These are phyloP conservation scores for Sus scrofa DNA, from an alignment of 2,113 vertebrate species.

Conservation along the genomic window DNA sequence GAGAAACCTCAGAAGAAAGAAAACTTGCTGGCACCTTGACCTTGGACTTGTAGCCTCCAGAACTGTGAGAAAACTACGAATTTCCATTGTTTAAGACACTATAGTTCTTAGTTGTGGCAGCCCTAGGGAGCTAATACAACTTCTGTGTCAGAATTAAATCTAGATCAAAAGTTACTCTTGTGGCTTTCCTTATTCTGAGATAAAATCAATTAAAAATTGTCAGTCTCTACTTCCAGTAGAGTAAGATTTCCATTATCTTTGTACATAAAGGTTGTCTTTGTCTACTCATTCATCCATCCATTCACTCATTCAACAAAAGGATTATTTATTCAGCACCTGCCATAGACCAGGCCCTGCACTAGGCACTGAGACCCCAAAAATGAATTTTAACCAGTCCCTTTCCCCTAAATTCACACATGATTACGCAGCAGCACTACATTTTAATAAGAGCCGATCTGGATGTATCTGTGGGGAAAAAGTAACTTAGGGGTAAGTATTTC, in stretches of 20 bases:
- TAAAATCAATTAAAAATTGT: slow-evolving; percentile 7
- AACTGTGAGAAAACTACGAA: background rate
- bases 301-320: background rate
- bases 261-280: background rate
- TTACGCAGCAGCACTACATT: background rate
- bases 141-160: background rate
- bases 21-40: background rate
- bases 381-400: background rate
- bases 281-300: background rate
- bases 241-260: background rate
- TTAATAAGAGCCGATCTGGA: background rate
- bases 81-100: background rate
- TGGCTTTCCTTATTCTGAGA: slow-evolving; percentile 9
- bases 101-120: background rate
- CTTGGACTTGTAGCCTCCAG: background rate
- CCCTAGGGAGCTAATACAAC: background rate
- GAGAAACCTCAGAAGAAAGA: background rate
- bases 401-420: background rate
- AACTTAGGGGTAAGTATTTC: background rate
- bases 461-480: background rate
- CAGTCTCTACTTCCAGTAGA: background rate
- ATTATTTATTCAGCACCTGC: background rate
- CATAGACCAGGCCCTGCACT: background rate
- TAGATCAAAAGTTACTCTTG: background rate
- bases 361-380: background rate